phyloP scores from a whole-genome alignment of 2,888 invertebrate genomes.

The Drosophila meridiana region DNA sequence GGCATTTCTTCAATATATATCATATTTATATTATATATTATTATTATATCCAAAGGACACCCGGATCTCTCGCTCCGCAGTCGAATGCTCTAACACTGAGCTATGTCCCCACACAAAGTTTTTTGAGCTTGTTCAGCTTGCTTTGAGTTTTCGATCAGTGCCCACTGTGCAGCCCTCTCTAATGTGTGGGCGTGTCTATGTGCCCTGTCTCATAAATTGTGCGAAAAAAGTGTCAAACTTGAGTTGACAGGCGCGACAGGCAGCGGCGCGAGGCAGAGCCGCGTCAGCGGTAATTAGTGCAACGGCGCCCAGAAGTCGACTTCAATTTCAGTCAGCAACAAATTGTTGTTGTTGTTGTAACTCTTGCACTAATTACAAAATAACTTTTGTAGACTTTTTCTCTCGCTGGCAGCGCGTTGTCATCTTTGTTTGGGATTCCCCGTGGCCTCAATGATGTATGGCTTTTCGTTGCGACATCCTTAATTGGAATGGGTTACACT shows the following conservation, averaged over 20 bases:
- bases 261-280: constrained; percentile 15
- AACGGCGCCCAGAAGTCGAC: constrained; percentile 69
- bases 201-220: constrained; percentile 69
- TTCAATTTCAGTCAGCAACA: constrained; percentile 65
- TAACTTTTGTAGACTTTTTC: constrained; percentile 65
- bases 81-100: constrained; percentile 81
- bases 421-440: constrained; percentile 75
- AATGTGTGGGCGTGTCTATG: constrained; percentile 17
- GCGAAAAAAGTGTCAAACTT: constrained; percentile 78
- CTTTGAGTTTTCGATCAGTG: neutral
- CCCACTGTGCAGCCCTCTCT: constrained; percentile 48
- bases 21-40: no score
- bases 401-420: constrained; percentile 42
- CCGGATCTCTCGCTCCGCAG: constrained; percentile 79
- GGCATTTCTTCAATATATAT: no score
- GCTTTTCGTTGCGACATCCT: constrained; percentile 55
- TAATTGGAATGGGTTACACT: constrained; percentile 17
- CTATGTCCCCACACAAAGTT: constrained; percentile 60
- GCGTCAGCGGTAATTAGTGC: constrained; percentile 77
- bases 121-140: neutral
- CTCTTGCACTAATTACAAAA: constrained; percentile 76
- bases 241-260: constrained; percentile 67
- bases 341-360: constrained; percentile 42
- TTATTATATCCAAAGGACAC: constrained; percentile 48
- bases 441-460: constrained; percentile 74